phyloP scores from a whole-genome alignment of 2,797 vertebrate genomes.

The Helarctos malayanus region DNA sequence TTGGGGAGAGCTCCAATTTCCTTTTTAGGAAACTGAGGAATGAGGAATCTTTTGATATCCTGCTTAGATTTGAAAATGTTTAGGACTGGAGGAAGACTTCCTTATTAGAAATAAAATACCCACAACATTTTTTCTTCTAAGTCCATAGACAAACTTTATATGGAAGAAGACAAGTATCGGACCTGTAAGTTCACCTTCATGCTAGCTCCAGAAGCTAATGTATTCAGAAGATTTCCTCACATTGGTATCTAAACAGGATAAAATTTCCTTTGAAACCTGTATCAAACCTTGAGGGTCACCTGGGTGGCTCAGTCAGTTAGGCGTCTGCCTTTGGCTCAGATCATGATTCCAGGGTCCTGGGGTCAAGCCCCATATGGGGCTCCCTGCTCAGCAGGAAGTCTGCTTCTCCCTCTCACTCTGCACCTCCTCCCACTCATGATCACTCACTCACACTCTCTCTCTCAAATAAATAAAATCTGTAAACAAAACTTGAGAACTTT shows the following conservation, averaged over 20 bases:
- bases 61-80: not conserved
- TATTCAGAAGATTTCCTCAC: not conserved
- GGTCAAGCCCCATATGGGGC: no score
- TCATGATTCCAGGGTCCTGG: no score
- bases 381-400: no score
- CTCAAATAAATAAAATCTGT: no score
- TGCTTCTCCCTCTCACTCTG: no score
- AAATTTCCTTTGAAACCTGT: not conserved
- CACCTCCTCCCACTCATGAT: no score
- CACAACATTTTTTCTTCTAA: not conserved
- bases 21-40: not conserved
- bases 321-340: no score
- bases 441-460: no score
- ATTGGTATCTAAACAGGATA: not conserved
- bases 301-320: no score
- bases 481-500: not conserved
- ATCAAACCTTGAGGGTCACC: not conserved
- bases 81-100: not conserved
- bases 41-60: not conserved
- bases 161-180: not conserved
- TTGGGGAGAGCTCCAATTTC: not conserved
- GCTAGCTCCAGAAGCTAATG: not conserved
- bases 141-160: not conserved
- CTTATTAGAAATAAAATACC: constrained; percentile 29
- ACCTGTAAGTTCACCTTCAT: not conserved